Evolutionary conservation across 2,797 vertebrate species (phyloP).

Genomic region (Takifugu ocellatus): DNA sequence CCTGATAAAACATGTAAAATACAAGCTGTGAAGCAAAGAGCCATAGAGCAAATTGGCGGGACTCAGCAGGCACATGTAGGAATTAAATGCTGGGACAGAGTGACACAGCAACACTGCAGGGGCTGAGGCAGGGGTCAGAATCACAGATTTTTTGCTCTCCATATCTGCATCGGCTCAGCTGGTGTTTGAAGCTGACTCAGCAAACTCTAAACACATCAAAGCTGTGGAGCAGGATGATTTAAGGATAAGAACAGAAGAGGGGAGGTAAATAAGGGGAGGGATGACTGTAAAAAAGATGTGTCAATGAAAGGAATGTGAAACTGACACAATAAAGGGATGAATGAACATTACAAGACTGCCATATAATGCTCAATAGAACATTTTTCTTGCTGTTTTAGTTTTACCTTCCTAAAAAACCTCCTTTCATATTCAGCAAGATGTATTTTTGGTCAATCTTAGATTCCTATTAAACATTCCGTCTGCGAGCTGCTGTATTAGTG

Average conservation of each 20-base stretch:
- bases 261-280: constrained; percentile 41
- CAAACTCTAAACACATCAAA: constrained; percentile 44
- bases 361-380: constrained; percentile 18
- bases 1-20: constrained; percentile 79
- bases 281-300: constrained; percentile 13
- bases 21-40: constrained; percentile 16
- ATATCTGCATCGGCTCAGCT: constrained; percentile 26
- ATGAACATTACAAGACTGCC: constrained; percentile 13
- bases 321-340: constrained; percentile 23
- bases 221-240: constrained; percentile 40
- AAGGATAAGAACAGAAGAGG: constrained; percentile 50
- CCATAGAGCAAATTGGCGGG: constrained; percentile 73
- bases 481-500: constrained; percentile 23
- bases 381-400: constrained; percentile 7
- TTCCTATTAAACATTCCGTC: constrained; percentile 39
- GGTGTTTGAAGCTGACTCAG: constrained; percentile 53
- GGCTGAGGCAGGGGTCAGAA: constrained; percentile 57
- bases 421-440: constrained; percentile 36
- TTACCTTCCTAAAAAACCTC: constrained; percentile 19
- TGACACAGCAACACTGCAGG: constrained; percentile 26
- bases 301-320: constrained; percentile 37
- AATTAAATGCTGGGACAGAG: constrained; percentile 64
- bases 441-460: constrained; percentile 49
- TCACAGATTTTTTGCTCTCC: constrained; percentile 47
- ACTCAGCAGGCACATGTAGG: constrained; percentile 67